Evolutionary conservation across 2,797 vertebrate genomes (phyloP).

Genomic region (Catostomus latipinnis): DNA sequence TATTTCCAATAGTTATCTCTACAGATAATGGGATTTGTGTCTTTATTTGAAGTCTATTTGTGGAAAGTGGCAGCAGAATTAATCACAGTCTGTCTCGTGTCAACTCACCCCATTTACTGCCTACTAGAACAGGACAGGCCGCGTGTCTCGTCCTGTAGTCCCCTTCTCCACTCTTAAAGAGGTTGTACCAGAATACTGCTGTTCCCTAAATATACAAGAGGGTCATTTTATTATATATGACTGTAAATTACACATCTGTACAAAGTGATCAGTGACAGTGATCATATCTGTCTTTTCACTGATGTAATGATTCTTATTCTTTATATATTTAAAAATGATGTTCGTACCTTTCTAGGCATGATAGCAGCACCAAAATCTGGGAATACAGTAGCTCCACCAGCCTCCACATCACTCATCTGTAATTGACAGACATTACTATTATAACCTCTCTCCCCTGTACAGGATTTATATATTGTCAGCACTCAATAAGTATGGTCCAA

Average conservation of each 20-base stretch:
- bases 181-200: constrained; percentile 97
- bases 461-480: no score
- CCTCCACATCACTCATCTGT: constrained; percentile 97
- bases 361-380: constrained; percentile 95
- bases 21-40: no score
- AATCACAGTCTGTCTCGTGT: background rate
- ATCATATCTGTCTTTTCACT: background rate
- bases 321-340: background rate
- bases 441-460: no score
- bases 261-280: background rate
- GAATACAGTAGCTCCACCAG: constrained; percentile 96
- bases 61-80: no score
- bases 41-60: no score
- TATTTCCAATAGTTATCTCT: no score
- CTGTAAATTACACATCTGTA: background rate
- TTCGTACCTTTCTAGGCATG: constrained; percentile 89
- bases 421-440: constrained; percentile 12
- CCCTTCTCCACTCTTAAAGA: constrained; percentile 93
- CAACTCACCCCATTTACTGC: constrained; percentile 97
- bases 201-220: constrained; percentile 83
- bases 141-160: constrained; percentile 96
- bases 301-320: background rate
- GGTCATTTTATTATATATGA: background rate
- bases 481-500: no score
- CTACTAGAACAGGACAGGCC: constrained; percentile 95